Evolutionary conservation across 2,113 vertebrate genomes (phyloP).

Genomic region (Leptocoma aspasia): DNA sequence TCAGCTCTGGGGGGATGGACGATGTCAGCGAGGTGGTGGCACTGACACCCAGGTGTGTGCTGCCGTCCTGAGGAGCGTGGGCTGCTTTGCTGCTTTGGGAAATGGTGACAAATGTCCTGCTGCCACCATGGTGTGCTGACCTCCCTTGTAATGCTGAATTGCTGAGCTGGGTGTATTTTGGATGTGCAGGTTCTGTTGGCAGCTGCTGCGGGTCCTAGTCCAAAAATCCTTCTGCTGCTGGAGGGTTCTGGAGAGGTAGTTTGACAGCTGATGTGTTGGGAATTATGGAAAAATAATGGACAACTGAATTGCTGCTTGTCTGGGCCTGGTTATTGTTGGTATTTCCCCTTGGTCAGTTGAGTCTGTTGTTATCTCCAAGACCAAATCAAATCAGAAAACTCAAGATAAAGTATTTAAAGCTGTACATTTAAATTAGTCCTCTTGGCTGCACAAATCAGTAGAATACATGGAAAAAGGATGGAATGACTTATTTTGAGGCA

Average conservation of each 20-base stretch:
- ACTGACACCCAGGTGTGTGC: neutral
- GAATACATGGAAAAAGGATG: neutral
- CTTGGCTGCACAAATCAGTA: neutral
- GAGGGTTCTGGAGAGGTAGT: neutral
- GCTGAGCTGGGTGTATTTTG: neutral
- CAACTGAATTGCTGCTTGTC: neutral
- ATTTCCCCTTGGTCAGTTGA: neutral
- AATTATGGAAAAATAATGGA: fast-evolving
- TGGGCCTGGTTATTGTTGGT: neutral
- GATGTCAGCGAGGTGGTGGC: neutral
- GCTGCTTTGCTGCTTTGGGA: neutral
- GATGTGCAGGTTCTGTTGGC: neutral
- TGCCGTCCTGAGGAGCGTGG: fast-evolving
- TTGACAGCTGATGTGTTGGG: neutral
- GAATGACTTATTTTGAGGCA: neutral
- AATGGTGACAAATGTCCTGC: neutral
- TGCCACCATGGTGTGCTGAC: neutral
- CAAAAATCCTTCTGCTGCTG: neutral
- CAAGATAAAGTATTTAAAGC: neutral
- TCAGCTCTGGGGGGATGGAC: neutral
- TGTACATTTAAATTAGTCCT: neutral
- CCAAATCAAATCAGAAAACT: neutral
- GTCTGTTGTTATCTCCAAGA: neutral
- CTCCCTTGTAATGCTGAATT: neutral
- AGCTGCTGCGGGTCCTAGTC: neutral